Evolutionary conservation across 2,797 vertebrate species (phyloP).

Genomic region (Cetoscarus ocellatus): DNA sequence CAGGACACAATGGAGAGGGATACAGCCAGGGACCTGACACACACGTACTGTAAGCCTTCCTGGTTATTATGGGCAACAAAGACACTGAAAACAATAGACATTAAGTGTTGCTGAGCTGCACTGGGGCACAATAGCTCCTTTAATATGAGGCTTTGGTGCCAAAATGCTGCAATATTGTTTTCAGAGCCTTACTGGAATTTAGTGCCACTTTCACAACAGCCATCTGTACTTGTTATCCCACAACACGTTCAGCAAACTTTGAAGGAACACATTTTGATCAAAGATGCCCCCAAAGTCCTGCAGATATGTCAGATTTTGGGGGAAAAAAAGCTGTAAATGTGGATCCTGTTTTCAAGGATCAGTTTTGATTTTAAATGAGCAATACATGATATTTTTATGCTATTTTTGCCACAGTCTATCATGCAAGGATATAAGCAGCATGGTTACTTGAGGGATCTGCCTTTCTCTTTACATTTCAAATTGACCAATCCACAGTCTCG

Average conservation of each 20-base stretch:
- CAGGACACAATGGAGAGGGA: conserved; percentile 79
- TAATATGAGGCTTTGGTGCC: conserved; percentile 10
- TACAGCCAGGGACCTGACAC: conserved; percentile 76
- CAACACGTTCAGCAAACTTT: neutral
- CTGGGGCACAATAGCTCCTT: conserved; percentile 57
- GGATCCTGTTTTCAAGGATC: neutral
- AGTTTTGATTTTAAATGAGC: neutral
- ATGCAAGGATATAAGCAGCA: conserved; percentile 1
- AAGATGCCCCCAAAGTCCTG: neutral
- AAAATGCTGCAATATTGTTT: conserved; percentile 24
- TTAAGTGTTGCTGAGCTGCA: conserved; percentile 53
- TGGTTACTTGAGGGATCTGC: neutral
- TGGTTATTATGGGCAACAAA: conserved; percentile 63
- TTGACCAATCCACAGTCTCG: neutral
- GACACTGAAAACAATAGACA: conserved; percentile 58
- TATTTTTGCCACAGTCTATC: neutral
- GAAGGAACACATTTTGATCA: neutral
- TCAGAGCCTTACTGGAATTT: conserved; percentile 17
- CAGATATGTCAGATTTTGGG: neutral
- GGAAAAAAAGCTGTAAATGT: neutral
- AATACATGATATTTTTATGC: neutral
- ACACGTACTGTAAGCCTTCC: conserved; percentile 69
- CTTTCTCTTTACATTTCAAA: neutral
- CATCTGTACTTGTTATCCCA: neutral
- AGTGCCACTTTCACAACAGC: neutral